Evolutionary conservation across 2,888 invertebrate genomes (phyloP).

Genomic region (Scaptomyza flava): DNA sequence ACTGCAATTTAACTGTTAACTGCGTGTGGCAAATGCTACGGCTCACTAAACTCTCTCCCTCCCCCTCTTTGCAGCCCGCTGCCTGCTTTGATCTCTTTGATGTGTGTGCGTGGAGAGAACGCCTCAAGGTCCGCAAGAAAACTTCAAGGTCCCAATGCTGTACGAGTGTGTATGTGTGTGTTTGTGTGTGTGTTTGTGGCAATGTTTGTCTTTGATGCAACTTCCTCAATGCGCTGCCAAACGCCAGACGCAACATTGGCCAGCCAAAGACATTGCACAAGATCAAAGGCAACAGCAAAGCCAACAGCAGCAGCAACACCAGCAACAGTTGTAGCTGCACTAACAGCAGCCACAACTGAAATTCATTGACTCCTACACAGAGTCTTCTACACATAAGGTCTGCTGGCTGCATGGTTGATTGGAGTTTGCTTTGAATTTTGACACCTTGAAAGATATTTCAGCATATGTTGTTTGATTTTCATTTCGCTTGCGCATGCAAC

Average conservation of each 20-base stretch:
- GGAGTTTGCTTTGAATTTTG: conserved; percentile 76
- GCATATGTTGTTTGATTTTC: conserved; percentile 54
- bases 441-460: conserved; percentile 70
- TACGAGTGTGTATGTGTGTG: conserved; percentile 17
- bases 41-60: conserved; percentile 28
- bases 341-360: conserved; percentile 13
- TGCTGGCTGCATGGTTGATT: conserved; percentile 15
- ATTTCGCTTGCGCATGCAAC: conserved; percentile 41
- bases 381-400: not conserved
- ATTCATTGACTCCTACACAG: conserved; percentile 30
- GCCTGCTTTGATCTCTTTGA: conserved; percentile 64
- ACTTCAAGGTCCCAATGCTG: conserved; percentile 68
- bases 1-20: conserved; percentile 61
- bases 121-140: conserved; percentile 74
- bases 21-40: conserved; percentile 56
- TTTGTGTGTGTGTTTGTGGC: conserved; percentile 25
- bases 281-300: conserved; percentile 66
- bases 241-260: conserved; percentile 57
- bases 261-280: conserved; percentile 49
- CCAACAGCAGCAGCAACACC: conserved; percentile 13
- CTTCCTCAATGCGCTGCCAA: conserved; percentile 75
- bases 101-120: conserved; percentile 50
- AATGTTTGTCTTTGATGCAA: conserved; percentile 76
- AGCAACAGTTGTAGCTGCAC: conserved; percentile 9
- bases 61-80: conserved; percentile 1